Evolutionary conservation across 2,113 vertebrate species (phyloP), one percentile per base, ranked within the genome.

Genomic region (Neogale vison): DNA sequence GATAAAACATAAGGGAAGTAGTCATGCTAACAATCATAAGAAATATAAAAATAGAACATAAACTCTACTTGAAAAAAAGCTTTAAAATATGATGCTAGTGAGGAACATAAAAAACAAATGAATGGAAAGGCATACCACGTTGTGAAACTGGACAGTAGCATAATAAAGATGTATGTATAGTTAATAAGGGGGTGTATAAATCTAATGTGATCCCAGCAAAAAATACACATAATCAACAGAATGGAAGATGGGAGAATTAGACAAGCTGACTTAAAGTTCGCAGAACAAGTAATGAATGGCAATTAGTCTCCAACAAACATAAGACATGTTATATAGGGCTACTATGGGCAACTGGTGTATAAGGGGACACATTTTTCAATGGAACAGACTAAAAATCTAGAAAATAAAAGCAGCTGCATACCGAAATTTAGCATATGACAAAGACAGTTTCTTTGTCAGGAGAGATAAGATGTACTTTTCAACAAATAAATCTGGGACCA

Each of bases 41-140:
- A 93, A 90, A 84, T 71, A 81, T 52, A 86, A 71, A 87, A 69
- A 55, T 13, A 91, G 39, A 95, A 94, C 31, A 90, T 13, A 45
- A n/a, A 81, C 50, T 88, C 26, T 82, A 77, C n/a, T 82, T 6
- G 24, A 93, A 71, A 72, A 65, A 72, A 95, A 63, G 39, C 42
- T 87, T 86, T 89, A 84, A 50, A 80, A 92, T 92, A 57, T 21
- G 42, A 55, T 61, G 61, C 34, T 84, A 57, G 1, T 50, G 29
- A 96, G 34, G 26, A 91, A 74, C 29, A 63, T 55, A 81, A 79
- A 65, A 87, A 39, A 89, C 15, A 83, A 93, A 88, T 15, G 45
- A 42, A 65, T 90, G 36, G 57, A 50, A 88, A 92, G 39, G 79
- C 10, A 97, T 7, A 57, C 10, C 7, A 45, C 36, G 45, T 34